These are phyloP conservation scores for Atlantisia rogersi DNA, from an alignment of 2,113 vertebrate genomes.

Conservation along the genomic window DNA sequence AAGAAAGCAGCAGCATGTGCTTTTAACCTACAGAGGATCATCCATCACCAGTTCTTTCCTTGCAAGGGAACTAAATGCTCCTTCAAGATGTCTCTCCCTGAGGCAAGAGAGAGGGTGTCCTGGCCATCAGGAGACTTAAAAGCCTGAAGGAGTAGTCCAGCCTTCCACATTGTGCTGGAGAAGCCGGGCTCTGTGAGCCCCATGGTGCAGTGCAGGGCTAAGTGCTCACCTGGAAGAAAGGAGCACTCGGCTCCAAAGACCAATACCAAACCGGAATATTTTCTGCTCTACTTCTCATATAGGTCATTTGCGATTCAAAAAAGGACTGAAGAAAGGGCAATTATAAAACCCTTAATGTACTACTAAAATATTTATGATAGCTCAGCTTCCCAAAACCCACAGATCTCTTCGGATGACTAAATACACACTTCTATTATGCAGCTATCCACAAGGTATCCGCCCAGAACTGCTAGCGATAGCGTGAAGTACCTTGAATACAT, in stretches of 20 bases:
- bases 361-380: constrained; percentile 42
- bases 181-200: background rate
- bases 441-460: background rate
- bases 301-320: constrained; percentile 49
- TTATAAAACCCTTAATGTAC: constrained; percentile 43
- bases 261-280: background rate
- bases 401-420: background rate
- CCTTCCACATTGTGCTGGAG: rapidly evolving
- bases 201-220: rapidly evolving
- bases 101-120: background rate
- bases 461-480: background rate
- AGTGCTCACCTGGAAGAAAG: constrained; percentile 20
- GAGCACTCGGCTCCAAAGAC: background rate
- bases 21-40: background rate
- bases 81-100: background rate
- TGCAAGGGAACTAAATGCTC: background rate
- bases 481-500: background rate
- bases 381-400: constrained; percentile 11
- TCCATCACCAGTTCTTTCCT: background rate
- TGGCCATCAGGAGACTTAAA: background rate
- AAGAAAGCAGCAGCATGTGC: background rate
- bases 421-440: background rate
- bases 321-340: constrained; percentile 31
- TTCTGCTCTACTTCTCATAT: constrained; percentile 67
- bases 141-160: background rate